Conservation (phyloP, 64 coral and sea anemone species). For the Porites lutea region DNA sequence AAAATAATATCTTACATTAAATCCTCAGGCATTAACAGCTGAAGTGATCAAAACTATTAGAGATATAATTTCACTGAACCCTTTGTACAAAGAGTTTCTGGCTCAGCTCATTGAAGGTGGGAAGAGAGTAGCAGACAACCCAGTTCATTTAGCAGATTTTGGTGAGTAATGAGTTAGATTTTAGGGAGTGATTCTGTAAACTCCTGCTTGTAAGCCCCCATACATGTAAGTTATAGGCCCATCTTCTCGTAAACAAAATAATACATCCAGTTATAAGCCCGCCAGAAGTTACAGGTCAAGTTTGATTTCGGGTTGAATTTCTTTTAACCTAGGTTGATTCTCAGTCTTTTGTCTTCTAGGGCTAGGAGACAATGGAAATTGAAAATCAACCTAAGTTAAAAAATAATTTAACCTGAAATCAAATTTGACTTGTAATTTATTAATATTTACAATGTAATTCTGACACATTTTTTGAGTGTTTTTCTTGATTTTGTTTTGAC, state of each 20-base stretch:
- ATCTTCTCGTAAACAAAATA: no score
- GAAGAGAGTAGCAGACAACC: conserved; percentile 97
- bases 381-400: no score
- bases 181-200: background rate
- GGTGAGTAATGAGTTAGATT: conserved; percentile 54
- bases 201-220: no score
- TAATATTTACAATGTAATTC: background rate
- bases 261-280: no score
- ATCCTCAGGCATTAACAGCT: conserved; percentile 82
- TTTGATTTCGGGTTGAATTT: no score
- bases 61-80: conserved; percentile 95
- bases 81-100: conserved; percentile 96
- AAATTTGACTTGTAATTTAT: no score
- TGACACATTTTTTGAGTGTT: background rate
- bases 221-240: no score
- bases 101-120: conserved; percentile 98
- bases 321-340: no score
- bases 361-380: no score
- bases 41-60: conserved; percentile 97
- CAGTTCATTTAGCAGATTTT: conserved; percentile 96
- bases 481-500: background rate
- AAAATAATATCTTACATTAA: background rate
- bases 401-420: no score
- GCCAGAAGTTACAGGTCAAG: no score
- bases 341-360: no score